A percentile compares a stretch with the other conserved stretches of the same genome.
Evolutionary conservation across 2,888 invertebrate species (phyloP).

Genomic region (Netelia melanura): DNA sequence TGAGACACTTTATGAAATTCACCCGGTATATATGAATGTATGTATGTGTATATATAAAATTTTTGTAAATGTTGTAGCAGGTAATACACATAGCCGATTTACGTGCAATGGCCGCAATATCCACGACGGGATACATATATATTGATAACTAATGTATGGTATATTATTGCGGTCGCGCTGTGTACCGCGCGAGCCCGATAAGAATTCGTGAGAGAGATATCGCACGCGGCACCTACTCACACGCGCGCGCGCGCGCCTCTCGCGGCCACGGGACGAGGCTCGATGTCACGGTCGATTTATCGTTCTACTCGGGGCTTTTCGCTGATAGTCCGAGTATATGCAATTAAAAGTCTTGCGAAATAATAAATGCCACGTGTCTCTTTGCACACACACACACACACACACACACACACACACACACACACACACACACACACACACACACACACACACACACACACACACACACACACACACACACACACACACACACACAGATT

Average conservation of each 20-base stretch:
- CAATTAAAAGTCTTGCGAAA: conserved; percentile 51
- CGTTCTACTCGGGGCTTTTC: conserved; percentile 21
- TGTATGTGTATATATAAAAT: neutral
- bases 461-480: no score
- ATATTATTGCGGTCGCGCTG: conserved; percentile 22
- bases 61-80: conserved; percentile 9
- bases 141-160: neutral
- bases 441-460: no score
- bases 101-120: neutral
- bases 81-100: neutral
- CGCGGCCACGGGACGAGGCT: conserved; percentile 20
- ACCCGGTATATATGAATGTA: no score
- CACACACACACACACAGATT: neutral
- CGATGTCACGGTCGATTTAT: conserved; percentile 62
- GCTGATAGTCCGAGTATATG: conserved; percentile 15
- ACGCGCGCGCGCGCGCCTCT: neutral
- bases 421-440: no score
- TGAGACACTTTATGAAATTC: no score
- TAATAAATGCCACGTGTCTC: conserved; percentile 33
- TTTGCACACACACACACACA: neutral
- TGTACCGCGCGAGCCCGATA: conserved; percentile 39
- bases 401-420: no score
- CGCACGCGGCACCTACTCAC: neutral
- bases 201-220: conserved; percentile 52
- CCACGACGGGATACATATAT: neutral